Evolutionary conservation across 2,113 vertebrate genomes (phyloP).

Genomic region (Mastomys natalensis): DNA sequence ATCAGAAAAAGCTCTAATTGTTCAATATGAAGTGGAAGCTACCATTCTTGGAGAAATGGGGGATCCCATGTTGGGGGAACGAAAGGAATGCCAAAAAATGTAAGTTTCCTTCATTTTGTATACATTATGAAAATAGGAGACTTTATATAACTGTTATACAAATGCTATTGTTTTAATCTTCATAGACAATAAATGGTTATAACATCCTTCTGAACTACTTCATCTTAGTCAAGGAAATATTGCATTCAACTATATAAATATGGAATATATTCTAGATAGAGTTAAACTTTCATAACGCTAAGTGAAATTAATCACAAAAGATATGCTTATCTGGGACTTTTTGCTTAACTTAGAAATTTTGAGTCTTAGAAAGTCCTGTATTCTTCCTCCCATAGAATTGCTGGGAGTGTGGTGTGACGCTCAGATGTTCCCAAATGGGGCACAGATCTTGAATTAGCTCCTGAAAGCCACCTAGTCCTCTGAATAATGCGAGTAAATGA

Average conservation of each 20-base stretch:
- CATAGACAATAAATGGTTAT: neutral
- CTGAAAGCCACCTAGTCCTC: neutral
- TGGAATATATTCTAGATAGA: slow-evolving; percentile 33
- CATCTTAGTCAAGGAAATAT: slow-evolving; percentile 21
- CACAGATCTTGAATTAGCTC: slow-evolving; percentile 8
- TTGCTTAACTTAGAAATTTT: slow-evolving; percentile 31
- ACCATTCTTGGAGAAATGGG: slow-evolving; percentile 94
- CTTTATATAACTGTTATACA: neutral
- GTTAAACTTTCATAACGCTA: slow-evolving; percentile 1
- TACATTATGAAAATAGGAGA: slow-evolving; percentile 38
- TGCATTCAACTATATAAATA: neutral
- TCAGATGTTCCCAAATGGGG: neutral
- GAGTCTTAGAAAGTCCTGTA: neutral
- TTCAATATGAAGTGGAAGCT: slow-evolving; percentile 97
- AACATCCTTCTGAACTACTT: neutral
- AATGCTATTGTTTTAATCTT: slow-evolving; percentile 22
- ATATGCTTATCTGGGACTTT: neutral
- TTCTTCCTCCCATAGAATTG: slow-evolving; percentile 38
- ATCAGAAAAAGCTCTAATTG: slow-evolving; percentile 95
- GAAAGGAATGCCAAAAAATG: slow-evolving; percentile 98
- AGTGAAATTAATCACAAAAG: slow-evolving; percentile 52
- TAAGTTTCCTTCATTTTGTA: slow-evolving; percentile 83
- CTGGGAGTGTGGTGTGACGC: neutral
- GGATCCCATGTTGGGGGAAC: slow-evolving; percentile 92
- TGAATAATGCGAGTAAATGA: neutral